phyloP scores from a whole-genome alignment of 2,113 vertebrate genomes.

The Oryzias javanicus region DNA sequence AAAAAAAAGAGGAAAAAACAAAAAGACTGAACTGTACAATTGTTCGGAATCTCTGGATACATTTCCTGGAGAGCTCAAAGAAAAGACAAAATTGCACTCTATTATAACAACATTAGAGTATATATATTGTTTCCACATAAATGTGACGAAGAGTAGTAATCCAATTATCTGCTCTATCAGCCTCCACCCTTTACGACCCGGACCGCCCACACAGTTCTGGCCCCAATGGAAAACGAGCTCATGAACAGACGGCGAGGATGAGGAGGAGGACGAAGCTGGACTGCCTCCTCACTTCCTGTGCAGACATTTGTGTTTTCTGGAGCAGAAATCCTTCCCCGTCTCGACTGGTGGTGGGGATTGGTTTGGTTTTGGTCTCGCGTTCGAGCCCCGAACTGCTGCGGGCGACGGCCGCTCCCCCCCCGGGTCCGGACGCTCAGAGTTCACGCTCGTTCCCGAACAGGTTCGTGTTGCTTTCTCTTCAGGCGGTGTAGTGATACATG shows the following conservation, averaged over 20 bases:
- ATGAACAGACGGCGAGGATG: neutral
- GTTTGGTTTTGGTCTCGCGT: too few species aligned
- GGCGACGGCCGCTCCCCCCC: too few species aligned
- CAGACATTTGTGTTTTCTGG: too few species aligned
- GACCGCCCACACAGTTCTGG: conserved; percentile 21
- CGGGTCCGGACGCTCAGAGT: neutral
- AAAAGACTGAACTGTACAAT: conserved; percentile 89
- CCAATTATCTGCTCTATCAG: conserved; percentile 45
- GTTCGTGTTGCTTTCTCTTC: conserved; percentile 60
- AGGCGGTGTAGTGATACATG: conserved; percentile 91
- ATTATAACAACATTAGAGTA: conserved; percentile 83
- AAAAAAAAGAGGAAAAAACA: conserved; percentile 43
- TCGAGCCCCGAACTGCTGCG: too few species aligned
- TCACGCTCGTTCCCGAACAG: conserved; percentile 27
- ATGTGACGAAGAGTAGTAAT: conserved; percentile 39
- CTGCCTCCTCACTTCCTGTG: neutral
- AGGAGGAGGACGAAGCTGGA: neutral
- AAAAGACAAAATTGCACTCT: conserved; percentile 82
- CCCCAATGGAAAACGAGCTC: conserved; percentile 28
- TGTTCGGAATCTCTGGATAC: conserved; percentile 83
- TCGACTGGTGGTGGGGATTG: too few species aligned
- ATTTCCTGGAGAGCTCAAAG: conserved; percentile 79
- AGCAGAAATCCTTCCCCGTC: too few species aligned
- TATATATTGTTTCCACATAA: conserved; percentile 23
- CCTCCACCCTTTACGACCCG: conserved; percentile 4